Evolutionary conservation across 2,888 invertebrate species (phyloP).

Genomic region (Drosophila sordidula): DNA sequence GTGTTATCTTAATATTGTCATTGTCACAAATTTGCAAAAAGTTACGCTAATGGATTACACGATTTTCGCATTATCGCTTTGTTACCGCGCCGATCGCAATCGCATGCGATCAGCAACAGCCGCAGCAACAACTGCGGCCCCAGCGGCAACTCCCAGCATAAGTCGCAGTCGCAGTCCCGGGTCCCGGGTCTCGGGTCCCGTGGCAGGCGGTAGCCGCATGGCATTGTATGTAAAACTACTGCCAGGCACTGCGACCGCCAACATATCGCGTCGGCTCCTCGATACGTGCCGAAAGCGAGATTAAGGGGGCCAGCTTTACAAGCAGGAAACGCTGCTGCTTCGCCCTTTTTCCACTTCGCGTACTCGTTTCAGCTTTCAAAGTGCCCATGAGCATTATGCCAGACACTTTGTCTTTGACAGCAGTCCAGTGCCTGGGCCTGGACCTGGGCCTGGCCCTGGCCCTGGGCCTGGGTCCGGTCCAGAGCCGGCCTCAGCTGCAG

Average conservation of each 20-base stretch:
- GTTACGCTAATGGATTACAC: conserved; percentile 85
- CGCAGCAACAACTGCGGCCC: conserved; percentile 27
- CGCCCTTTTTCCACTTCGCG: conserved; percentile 3
- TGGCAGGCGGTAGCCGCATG: conserved; percentile 58
- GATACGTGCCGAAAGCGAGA: conserved; percentile 71
- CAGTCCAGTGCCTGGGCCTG: conserved; percentile 16
- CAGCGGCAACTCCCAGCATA: conserved; percentile 5
- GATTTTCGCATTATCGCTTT: conserved; percentile 86
- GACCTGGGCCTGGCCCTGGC: not conserved
- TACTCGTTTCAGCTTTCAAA: conserved; percentile 73
- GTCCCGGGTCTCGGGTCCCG: conserved; percentile 12
- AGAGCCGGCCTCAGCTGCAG: not conserved
- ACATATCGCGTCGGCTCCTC: conserved; percentile 58
- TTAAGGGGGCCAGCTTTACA: conserved; percentile 74
- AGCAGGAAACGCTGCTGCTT: conserved; percentile 68
- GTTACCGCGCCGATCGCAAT: conserved; percentile 81
- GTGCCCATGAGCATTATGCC: conserved; percentile 75
- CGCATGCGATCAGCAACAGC: conserved; percentile 74
- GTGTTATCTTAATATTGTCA: conserved; percentile 85
- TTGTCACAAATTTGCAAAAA: conserved; percentile 85
- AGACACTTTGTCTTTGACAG: conserved; percentile 79
- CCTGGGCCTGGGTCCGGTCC: conserved; percentile 12
- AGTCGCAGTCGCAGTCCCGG: not conserved
- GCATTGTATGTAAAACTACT: conserved; percentile 79
- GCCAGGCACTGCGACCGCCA: conserved; percentile 60